Base-by-base conservation (phyloP, 2,888 invertebrate genomes). In the Tipula confusa region DNA sequence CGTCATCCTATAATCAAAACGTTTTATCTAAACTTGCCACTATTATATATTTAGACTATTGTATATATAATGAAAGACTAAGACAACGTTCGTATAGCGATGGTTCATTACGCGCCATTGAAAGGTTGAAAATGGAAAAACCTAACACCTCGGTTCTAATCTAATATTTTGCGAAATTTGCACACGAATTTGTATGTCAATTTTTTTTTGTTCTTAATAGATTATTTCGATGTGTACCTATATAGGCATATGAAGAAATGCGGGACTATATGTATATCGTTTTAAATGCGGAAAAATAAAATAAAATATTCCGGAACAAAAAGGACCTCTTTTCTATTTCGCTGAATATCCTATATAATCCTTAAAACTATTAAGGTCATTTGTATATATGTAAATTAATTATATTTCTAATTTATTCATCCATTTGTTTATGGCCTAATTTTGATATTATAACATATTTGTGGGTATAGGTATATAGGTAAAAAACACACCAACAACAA, bases 241-340 rank as follows among this genome's bases (percentile, higher is more conserved):
- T 24, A 3, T 64, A 64, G 64, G 24, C n/a, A n/a, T 64, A 38
- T 1, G 1, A 13, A 64, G 64, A 18, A 24, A 64, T 64, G 24
- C 24, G 64, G 64, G 64, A 6, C 7, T 24, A 13, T 11, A 24
- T 7, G 64, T 9, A 64, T 24, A 24, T 64, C 24, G 64, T 64
- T 64, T 64, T 9, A 24, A 64, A 24, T 64, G 33, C 7, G 7
- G 64, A 24, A 64, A 64, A 64, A 64, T 24, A n/a, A 43, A n/a
- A 43, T 24, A 64, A 43, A 43, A 2, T 64, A 64, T 24, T 24
- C 64, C 64, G 64, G 64, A 64, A 64, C 64, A 64, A 64, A 64
- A 64, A 64, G 64, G 64, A 64, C 64, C 64, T 64, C 64, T 64
- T 64, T 64, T 64, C 64, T 64, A 64, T 64, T 64, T 64, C 64